Evolutionary conservation across 1,140 invertebrate genomes (phyloP).

Genomic region (Dinoponera quadriceps): DNA sequence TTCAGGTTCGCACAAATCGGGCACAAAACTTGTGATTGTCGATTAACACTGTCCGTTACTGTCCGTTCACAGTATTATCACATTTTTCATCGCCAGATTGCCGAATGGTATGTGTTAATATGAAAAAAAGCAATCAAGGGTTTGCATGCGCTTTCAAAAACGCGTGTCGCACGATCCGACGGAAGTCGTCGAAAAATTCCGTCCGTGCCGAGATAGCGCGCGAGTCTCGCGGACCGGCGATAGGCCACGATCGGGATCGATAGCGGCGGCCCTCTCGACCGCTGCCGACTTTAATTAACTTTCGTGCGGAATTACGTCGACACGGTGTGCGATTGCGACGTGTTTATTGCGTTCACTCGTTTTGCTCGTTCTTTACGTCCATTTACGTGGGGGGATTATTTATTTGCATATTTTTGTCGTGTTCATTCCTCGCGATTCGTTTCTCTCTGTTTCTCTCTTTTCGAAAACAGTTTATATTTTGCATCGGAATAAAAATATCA

Average conservation of each 20-base stretch:
- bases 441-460: too few species aligned
- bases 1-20: too few species aligned
- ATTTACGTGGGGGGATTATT: neutral
- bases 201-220: neutral
- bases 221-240: neutral
- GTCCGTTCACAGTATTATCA: too few species aligned
- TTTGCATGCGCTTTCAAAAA: neutral
- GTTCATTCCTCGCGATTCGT: neutral
- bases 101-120: too few species aligned
- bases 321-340: neutral
- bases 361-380: neutral
- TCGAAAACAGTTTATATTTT: too few species aligned
- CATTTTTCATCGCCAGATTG: too few species aligned
- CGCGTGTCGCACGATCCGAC: too few species aligned
- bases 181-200: neutral
- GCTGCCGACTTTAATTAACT: conserved; percentile 23
- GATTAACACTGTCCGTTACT: too few species aligned
- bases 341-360: neutral
- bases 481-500: too few species aligned
- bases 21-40: too few species aligned
- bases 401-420: neutral
- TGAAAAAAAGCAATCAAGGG: too few species aligned
- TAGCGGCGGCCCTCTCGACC: neutral
- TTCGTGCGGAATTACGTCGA: neutral
- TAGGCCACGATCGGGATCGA: neutral